Evolutionary conservation across 2,888 invertebrate genomes (phyloP).

Genomic region (Oxytorus armatus): DNA sequence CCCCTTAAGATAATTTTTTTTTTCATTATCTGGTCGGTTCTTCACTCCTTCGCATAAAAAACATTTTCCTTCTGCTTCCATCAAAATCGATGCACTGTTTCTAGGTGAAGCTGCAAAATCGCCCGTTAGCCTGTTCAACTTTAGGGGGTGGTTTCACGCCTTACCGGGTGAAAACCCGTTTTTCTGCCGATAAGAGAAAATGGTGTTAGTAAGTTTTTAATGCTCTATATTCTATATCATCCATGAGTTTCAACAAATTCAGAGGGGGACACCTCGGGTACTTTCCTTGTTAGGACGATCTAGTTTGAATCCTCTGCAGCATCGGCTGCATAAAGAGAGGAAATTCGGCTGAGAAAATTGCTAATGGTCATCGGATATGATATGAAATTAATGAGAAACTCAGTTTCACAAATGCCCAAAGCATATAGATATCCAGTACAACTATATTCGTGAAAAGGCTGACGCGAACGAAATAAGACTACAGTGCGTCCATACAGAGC

Average conservation of each 20-base stretch:
- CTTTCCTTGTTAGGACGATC: slow-evolving; percentile 1
- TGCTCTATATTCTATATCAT: background rate
- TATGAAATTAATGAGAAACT: slow-evolving; percentile 8
- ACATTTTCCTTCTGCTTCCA: too few relatives aligned
- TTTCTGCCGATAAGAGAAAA: too few relatives aligned
- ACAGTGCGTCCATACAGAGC: background rate
- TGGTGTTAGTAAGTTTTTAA: too few relatives aligned
- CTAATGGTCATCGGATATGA: background rate
- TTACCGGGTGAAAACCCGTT: too few relatives aligned
- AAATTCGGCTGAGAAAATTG: slow-evolving; percentile 3
- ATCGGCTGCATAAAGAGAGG: background rate
- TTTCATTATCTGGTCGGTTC: too few relatives aligned
- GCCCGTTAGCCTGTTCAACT: too few relatives aligned
- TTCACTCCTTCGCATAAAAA: too few relatives aligned
- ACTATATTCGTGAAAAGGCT: slow-evolving; percentile 1
- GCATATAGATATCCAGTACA: slow-evolving; percentile 19
- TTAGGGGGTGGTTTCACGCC: too few relatives aligned
- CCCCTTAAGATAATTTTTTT: too few relatives aligned
- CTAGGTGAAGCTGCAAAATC: too few relatives aligned
- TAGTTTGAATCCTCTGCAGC: slow-evolving; percentile 14
- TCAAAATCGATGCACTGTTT: too few relatives aligned
- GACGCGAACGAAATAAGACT: slow-evolving; percentile 2
- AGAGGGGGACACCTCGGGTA: background rate
- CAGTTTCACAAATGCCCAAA: slow-evolving; percentile 14
- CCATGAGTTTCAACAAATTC: slow-evolving; percentile 1